A percentile compares a stretch with the other conserved stretches of the same genome.
Conservation (phyloP, 2,113 vertebrate genomes). For the Barnardius zonarius region DNA sequence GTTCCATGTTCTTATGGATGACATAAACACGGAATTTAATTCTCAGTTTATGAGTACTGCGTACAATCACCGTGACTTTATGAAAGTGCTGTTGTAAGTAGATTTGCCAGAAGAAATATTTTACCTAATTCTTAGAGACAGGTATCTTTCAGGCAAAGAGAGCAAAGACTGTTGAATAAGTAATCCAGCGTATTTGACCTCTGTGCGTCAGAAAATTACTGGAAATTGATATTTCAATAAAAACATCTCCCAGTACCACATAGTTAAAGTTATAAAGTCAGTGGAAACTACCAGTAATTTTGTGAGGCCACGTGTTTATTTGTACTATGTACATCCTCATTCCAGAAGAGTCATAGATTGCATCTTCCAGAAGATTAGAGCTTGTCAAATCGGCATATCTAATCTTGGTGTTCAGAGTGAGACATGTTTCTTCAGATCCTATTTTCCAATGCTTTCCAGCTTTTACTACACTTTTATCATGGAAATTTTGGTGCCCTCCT, state of each 20-base stretch:
- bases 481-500: neutral
- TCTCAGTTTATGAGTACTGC: neutral
- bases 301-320: neutral
- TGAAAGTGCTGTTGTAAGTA: neutral
- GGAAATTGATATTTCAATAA: neutral
- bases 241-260: neutral
- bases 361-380: neutral
- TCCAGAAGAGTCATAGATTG: neutral
- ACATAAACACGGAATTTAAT: neutral
- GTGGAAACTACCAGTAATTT: neutral
- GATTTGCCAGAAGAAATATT: neutral
- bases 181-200: neutral
- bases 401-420: neutral
- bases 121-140: neutral
- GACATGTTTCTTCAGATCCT: neutral
- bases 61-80: neutral
- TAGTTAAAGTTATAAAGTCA: neutral
- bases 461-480: neutral
- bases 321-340: neutral
- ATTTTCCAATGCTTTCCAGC: neutral
- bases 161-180: neutral
- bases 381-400: neutral
- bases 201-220: neutral
- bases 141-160: neutral
- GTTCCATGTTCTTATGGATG: neutral